Base-by-base conservation (phyloP, 1,140 invertebrate species). In the Ptiloglossa arizonensis region DNA sequence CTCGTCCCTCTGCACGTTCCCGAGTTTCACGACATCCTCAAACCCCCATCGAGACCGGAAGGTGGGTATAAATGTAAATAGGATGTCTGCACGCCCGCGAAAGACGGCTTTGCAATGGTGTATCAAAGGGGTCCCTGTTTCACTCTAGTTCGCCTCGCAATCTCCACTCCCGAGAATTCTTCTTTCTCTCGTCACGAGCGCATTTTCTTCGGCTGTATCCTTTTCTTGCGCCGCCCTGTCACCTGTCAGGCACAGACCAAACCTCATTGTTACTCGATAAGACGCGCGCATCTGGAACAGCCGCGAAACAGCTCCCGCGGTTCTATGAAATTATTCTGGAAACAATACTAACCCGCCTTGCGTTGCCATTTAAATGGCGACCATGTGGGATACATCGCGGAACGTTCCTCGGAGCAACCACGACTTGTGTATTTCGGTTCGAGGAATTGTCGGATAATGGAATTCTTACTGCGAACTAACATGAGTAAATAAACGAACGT, bases 1-100 rank as follows among this genome's bases (percentile, higher is more conserved):
- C 72, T 57, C 63, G 60, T n/a, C n/a, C 74, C 56, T 63, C 66
- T 60, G 52, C 72, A 72, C 67, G 64, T 54, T 56, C 73, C 69
- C 41, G 64, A 76, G 72, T 71, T 72, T 66, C 60, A 75, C 85
- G 76, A 82, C 82, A 79, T 82, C 50, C 78, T 83, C 84, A 71
- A 80, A 79, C 56, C 67, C 81, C 75, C 83, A 79, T 69, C 83
- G 79, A 81, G 79, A 67, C 79, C 74, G 73, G 67, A 80, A 80
- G 85, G 85, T 90, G 86, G 85, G 86, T 90, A 89, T 90, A 90
- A 90, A 90, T 91, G 90, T 89, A 90, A 90, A 90, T 89, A 89
- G 88, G 87, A 90, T 89, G 85, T 85, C 87, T 86, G 81, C 74
- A 86, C 81, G 77, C 84, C 79, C 82, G 83, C 85, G 85, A 88